A percentile compares a stretch with the other conserved stretches of the same genome.
These are phyloP conservation scores for Polydrusus pterygomalis DNA, from an alignment of 2,888 invertebrate species.

Conservation along the genomic window DNA sequence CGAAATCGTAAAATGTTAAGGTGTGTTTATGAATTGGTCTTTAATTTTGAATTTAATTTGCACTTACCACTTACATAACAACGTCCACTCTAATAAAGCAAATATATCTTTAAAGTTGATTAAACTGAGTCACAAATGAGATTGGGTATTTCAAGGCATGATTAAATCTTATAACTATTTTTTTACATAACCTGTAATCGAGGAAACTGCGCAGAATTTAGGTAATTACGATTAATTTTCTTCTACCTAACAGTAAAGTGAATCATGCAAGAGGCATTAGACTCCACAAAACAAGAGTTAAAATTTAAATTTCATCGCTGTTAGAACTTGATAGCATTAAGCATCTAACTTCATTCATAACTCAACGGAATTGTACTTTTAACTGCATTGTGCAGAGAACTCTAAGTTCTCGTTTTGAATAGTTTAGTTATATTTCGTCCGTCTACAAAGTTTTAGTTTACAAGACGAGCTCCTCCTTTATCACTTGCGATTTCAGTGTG, in stretches of 20 bases:
- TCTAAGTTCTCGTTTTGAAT: slow-evolving; percentile 44
- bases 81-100: no score
- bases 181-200: background rate
- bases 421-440: slow-evolving; percentile 45
- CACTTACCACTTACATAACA: no score
- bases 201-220: background rate
- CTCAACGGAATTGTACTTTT: slow-evolving; percentile 42
- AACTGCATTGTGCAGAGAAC: slow-evolving; percentile 39
- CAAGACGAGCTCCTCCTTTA: slow-evolving; percentile 32
- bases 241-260: background rate
- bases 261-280: slow-evolving; percentile 5
- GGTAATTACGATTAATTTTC: background rate
- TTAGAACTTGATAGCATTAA: slow-evolving; percentile 25
- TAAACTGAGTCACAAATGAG: no score
- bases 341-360: slow-evolving; percentile 47
- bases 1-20: no score
- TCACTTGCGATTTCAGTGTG: slow-evolving; percentile 27
- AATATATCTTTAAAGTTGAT: no score
- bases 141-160: no score
- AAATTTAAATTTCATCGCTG: slow-evolving; percentile 24
- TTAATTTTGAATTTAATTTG: no score
- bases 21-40: no score
- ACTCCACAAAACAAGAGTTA: slow-evolving; percentile 8
- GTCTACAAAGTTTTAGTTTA: slow-evolving; percentile 42
- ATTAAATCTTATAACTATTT: no score